phyloP scores from a whole-genome alignment of 1,140 invertebrate genomes.

The Drosophila lowei region DNA sequence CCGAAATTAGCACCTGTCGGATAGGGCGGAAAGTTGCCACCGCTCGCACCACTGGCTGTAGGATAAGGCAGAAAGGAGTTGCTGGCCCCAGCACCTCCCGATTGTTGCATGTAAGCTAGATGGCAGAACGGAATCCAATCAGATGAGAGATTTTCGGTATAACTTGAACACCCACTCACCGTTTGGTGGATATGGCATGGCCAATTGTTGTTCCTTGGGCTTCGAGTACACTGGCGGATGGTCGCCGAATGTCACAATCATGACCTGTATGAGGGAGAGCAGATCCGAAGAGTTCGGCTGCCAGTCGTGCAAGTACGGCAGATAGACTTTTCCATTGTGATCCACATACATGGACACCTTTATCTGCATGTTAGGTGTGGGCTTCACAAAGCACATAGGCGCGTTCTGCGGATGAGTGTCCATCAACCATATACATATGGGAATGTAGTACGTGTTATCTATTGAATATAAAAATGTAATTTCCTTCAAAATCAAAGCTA shows the following conservation, averaged over 20 bases:
- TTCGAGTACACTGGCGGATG: slow-evolving; percentile 96
- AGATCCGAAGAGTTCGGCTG: slow-evolving; percentile 92
- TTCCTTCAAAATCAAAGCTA: background rate
- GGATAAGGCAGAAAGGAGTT: slow-evolving; percentile 71
- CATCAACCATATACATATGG: slow-evolving; percentile 97
- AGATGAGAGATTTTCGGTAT: background rate
- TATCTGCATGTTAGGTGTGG: slow-evolving; percentile 97
- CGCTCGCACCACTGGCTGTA: slow-evolving; percentile 42
- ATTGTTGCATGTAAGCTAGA: slow-evolving; percentile 66
- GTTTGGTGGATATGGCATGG: slow-evolving; percentile 63
- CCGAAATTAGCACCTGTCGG: slow-evolving; percentile 66
- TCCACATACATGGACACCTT: slow-evolving; percentile 97
- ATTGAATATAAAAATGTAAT: slow-evolving; percentile 20
- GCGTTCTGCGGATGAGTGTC: slow-evolving; percentile 98
- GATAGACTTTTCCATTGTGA: slow-evolving; percentile 96
- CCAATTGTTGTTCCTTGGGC: slow-evolving; percentile 83
- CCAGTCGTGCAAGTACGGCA: slow-evolving; percentile 99
- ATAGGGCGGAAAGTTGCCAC: slow-evolving; percentile 72
- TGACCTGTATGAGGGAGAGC: slow-evolving; percentile 93
- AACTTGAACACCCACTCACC: slow-evolving; percentile 36
- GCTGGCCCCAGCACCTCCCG: slow-evolving; percentile 47
- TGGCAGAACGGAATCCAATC: background rate
- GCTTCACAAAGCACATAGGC: slow-evolving; percentile 98
- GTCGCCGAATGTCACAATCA: slow-evolving; percentile 97
- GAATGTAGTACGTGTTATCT: slow-evolving; percentile 97